Conservation (phyloP, 2,113 vertebrate genomes). For the Apus apus region DNA sequence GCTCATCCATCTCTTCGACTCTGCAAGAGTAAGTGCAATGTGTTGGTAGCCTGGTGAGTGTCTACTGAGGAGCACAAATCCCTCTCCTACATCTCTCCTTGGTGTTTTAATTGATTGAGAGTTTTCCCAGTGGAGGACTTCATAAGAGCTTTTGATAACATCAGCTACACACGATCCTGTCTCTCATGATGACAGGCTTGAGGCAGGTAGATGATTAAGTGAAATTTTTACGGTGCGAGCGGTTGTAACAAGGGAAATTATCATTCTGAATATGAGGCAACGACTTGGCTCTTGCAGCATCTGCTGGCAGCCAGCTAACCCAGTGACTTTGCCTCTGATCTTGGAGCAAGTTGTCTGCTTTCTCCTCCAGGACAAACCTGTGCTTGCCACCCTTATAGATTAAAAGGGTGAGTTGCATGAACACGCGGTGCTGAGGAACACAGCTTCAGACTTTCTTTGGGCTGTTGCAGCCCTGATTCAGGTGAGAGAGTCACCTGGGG, state of each 20-base stretch:
- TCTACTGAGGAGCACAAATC: neutral
- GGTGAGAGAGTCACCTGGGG: neutral
- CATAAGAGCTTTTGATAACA: constrained; percentile 51
- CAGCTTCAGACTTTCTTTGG: neutral
- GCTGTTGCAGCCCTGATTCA: neutral
- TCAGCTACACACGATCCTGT: constrained; percentile 11
- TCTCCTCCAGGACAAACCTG: constrained; percentile 4
- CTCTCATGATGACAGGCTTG: constrained; percentile 54
- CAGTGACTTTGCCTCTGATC: constrained; percentile 53
- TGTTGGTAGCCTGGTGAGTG: neutral
- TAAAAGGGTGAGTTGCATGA: neutral
- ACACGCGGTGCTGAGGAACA: neutral
- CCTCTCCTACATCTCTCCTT: constrained; percentile 31
- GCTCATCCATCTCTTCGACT: neutral
- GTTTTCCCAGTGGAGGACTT: constrained; percentile 57
- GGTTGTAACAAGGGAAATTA: constrained; percentile 65
- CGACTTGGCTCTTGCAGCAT: constrained; percentile 33
- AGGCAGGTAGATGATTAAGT: constrained; percentile 65
- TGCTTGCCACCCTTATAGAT: neutral
- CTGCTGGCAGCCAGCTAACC: constrained; percentile 25
- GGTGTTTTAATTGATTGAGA: constrained; percentile 51
- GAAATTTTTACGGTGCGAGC: constrained; percentile 43
- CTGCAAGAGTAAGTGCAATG: neutral
- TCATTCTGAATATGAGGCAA: constrained; percentile 51
- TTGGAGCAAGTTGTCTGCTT: constrained; percentile 14